phyloP scores from a whole-genome alignment of 2,113 vertebrate genomes.

The Columba livia region DNA sequence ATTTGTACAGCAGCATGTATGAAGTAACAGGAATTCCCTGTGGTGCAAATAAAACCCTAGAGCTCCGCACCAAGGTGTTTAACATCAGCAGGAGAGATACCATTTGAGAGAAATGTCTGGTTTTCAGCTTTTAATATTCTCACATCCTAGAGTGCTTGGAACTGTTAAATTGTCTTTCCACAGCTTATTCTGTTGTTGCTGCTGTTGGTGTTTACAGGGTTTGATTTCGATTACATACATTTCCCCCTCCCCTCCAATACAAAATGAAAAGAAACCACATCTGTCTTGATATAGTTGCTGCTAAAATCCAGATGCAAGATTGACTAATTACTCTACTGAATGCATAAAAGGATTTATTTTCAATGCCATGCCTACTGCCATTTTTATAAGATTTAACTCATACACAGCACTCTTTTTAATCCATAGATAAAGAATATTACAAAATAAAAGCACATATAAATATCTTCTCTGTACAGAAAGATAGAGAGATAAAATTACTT shows the following conservation, averaged over 20 bases:
- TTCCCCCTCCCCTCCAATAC: neutral
- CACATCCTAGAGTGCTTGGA: neutral
- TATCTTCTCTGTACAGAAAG: neutral
- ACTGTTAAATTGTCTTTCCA: neutral
- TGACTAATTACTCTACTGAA: neutral
- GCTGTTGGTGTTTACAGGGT: neutral
- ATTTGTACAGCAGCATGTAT: neutral
- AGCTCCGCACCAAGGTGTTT: neutral
- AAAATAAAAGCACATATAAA: neutral
- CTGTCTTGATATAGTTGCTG: neutral
- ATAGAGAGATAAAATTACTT: neutral
- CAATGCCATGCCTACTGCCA: neutral
- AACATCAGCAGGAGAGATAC: neutral
- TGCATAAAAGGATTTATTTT: neutral
- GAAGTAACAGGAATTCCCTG: neutral
- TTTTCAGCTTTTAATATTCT: neutral
- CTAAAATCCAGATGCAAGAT: neutral
- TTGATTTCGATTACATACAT: neutral
- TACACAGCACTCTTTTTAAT: neutral
- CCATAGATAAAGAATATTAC: neutral
- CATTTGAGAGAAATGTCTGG: neutral
- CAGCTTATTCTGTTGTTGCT: neutral
- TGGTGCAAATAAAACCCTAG: neutral
- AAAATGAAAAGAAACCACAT: neutral
- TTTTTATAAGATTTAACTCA: neutral